Percentiles rank a stretch among this genome's conserved stretches.
Conservation (phyloP, 2,888 invertebrate genomes). For the Thera obeliscata region DNA sequence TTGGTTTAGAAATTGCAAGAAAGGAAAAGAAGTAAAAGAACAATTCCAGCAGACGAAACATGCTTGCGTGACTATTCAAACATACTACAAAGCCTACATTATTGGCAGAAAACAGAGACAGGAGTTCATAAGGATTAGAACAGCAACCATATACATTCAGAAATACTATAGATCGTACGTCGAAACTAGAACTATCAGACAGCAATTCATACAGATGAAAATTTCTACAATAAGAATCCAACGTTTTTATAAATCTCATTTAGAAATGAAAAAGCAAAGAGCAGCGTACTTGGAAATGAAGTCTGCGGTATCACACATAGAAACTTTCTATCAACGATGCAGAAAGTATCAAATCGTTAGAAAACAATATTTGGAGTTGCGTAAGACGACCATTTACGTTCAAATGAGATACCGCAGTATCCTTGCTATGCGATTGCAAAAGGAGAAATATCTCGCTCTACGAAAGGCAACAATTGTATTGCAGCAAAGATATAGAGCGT, state of each 20-base stretch:
- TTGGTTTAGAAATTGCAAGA: constrained; percentile 69
- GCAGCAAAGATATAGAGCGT: constrained; percentile 71
- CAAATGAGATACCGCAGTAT: constrained; percentile 71
- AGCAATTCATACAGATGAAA: constrained; percentile 56
- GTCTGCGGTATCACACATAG: constrained; percentile 44
- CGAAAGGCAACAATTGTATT: constrained; percentile 56
- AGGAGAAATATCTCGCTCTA: constrained; percentile 58
- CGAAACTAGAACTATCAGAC: constrained; percentile 58
- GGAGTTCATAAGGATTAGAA: constrained; percentile 63
- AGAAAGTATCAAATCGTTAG: constrained; percentile 54
- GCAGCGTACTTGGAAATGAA: constrained; percentile 50
- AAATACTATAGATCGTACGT: constrained; percentile 63
- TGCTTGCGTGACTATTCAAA: constrained; percentile 76
- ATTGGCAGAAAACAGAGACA: constrained; percentile 60
- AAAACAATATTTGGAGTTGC: constrained; percentile 64
- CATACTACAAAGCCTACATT: constrained; percentile 63
- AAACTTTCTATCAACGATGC: constrained; percentile 52
- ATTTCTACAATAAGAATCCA: constrained; percentile 57
- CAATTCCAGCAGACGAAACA: constrained; percentile 57
- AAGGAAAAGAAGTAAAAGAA: constrained; percentile 52
- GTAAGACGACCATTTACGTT: constrained; percentile 62
- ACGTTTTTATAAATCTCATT: constrained; percentile 57
- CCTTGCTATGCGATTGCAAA: constrained; percentile 61
- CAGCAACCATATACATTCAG: constrained; percentile 66
- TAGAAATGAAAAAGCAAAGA: constrained; percentile 57